Base-by-base conservation (phyloP, 2,797 vertebrate species). In the Fistularia tabacaria region DNA sequence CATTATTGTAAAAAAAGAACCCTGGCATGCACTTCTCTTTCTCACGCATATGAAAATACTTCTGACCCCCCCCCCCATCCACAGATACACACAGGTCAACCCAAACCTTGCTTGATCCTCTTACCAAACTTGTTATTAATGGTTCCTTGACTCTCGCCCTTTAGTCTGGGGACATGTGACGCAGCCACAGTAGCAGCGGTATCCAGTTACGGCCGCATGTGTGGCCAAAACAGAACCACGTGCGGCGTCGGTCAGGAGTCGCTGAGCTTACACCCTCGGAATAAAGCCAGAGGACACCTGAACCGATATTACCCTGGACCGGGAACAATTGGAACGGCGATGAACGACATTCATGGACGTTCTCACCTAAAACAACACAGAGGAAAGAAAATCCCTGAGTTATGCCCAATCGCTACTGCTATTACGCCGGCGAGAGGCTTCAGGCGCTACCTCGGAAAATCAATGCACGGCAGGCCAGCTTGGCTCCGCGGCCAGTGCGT, bases 191-290 rank as follows among this genome's bases (percentile, higher is more conserved):
- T n/a, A 54, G 25, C 63, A 42, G 37, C 38, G 7, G 64, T 59
- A 59, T 81, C 68, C 60, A 66, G 65, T 81, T 76, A 78, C 74
- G 41, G 49, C 40, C 38, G 51, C 45, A 54, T 55, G 50, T 56
- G 56, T 51, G 51, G 51, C 59, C 14, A 53, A 68, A 50, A 39
- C 43, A 36, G 42, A 64, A 39, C 14, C 57, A 37, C 53, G 56
- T 49, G 14, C 57, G 49, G 48, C 43, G 10, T 15, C 38, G 44
- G 9, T 36, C 15, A 40, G 10, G 51, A 13, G 46, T 64, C 43
- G 44, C 10, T 51, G 36, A 11, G 6, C 15, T 45, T 61, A 36
- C 14, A 12, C 13, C 8, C 58, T 36, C 6, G 55, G 36, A 36
- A 48, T 37, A 45, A 6, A 46, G 56, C n/a, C 52, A 50, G 12